Percentiles rank a stretch among this genome's conserved stretches.
phyloP scores from a whole-genome alignment of 2,797 vertebrate species.

The Rhinoraja longicauda region DNA sequence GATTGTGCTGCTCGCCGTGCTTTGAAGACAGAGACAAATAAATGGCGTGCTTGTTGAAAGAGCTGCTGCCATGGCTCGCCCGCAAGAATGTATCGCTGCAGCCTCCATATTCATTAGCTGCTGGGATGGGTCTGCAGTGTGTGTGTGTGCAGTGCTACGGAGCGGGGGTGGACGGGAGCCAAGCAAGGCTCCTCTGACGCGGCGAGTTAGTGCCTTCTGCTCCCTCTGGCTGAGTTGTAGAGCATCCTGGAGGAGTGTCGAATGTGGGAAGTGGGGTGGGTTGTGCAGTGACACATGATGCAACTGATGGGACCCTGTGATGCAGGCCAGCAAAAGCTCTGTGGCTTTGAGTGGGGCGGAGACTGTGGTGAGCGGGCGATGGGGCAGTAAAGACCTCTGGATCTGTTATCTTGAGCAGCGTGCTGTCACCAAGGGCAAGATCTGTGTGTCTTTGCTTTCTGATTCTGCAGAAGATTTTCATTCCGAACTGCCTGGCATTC shows the following conservation, averaged over 20 bases:
- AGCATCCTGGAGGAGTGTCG: slow-evolving; percentile 41
- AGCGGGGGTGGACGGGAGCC: slow-evolving; percentile 61
- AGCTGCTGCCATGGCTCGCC: not conserved
- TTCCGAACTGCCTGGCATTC: not conserved
- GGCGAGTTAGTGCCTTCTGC: slow-evolving; percentile 45
- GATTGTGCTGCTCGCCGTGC: not conserved
- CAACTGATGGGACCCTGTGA: slow-evolving; percentile 49
- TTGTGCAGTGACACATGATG: slow-evolving; percentile 40
- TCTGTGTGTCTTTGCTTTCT: slow-evolving; percentile 55
- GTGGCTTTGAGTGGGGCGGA: slow-evolving; percentile 44
- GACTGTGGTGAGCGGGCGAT: slow-evolving; percentile 62
- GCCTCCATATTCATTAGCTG: slow-evolving; percentile 53
- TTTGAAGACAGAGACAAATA: slow-evolving; percentile 15
- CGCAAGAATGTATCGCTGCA: slow-evolving; percentile 41
- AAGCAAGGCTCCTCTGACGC: slow-evolving; percentile 48
- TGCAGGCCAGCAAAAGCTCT: slow-evolving; percentile 45
- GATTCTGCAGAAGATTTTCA: not conserved
- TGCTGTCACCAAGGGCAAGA: slow-evolving; percentile 54
- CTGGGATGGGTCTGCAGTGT: slow-evolving; percentile 59
- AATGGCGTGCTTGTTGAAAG: not conserved
- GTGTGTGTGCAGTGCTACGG: slow-evolving; percentile 60
- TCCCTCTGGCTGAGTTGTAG: slow-evolving; percentile 45
- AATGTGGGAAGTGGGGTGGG: slow-evolving; percentile 43
- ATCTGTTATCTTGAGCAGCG: slow-evolving; percentile 50
- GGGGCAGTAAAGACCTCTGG: slow-evolving; percentile 64